phyloP scores from a whole-genome alignment of 2,888 invertebrate species.

The Brachyopa scutellaris region DNA sequence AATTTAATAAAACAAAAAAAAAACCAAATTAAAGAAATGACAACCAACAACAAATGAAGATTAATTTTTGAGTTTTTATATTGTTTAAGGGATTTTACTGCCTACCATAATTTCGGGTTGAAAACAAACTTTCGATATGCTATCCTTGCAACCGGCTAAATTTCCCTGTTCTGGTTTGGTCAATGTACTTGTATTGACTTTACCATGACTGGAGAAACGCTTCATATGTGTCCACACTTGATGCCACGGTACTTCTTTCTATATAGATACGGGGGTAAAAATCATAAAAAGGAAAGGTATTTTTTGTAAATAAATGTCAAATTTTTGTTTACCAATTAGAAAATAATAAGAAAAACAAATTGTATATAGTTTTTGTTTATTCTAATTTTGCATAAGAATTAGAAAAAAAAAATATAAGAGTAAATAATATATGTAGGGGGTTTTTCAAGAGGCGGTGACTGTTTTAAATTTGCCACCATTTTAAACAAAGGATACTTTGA shows the following conservation, averaged over 20 bases:
- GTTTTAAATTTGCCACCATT: too few relatives aligned
- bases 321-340: slow-evolving; percentile 43
- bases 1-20: slow-evolving; percentile 4
- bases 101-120: slow-evolving; percentile 71
- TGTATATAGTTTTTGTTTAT: slow-evolving; percentile 4
- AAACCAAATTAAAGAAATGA: neutral
- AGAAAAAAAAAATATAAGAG: too few relatives aligned
- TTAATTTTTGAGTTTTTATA: slow-evolving; percentile 4
- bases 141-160: slow-evolving; percentile 68
- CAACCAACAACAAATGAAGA: neutral
- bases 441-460: too few relatives aligned
- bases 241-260: slow-evolving; percentile 81
- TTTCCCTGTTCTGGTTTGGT: slow-evolving; percentile 74
- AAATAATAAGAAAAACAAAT: slow-evolving; percentile 13
- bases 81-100: slow-evolving; percentile 4
- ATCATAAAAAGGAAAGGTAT: slow-evolving; percentile 46
- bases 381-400: slow-evolving; percentile 1
- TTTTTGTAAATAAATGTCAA: slow-evolving; percentile 17
- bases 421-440: too few relatives aligned
- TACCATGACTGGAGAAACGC: slow-evolving; percentile 79
- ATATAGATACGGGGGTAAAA: slow-evolving; percentile 57
- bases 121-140: slow-evolving; percentile 69
- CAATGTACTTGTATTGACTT: slow-evolving; percentile 80
- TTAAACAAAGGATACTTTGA: too few relatives aligned
- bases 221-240: slow-evolving; percentile 81